Evolutionary conservation across 2,797 vertebrate species (phyloP), one percentile per base, ranked within the genome.

Genomic region (Falco biarmicus): DNA sequence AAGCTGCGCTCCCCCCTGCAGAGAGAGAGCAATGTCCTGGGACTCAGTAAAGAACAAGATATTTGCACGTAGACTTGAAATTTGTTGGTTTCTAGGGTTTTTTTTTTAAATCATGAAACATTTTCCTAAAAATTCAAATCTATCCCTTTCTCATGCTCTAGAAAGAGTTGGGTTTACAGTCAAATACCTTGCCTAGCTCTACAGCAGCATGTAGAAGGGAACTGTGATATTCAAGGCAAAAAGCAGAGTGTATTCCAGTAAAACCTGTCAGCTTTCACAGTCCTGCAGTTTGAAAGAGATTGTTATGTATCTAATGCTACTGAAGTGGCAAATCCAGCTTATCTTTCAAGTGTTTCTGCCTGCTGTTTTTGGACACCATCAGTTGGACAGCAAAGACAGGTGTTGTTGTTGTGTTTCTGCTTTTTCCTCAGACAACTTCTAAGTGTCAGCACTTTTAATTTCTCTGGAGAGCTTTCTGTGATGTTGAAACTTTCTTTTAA

Each of bases 401-500:
- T 89, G 84, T 1, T 89, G 28, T 65, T 87, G 74, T 28, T 43
- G 32, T 22, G 17, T 56, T 86, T 92, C 53, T 91, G 48, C 63
- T 76, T 91, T 96, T 76, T 71, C 20, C 32, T 93, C 32, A 70
- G 54, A 69, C 14, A 60, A 1, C 12, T 61, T 87, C 29, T 51
- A 26, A 64, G 43, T 51, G 32, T 94, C 43, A 53, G 48, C 39
- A 61, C 32, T 89, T 73, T 17, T 25, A 87, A 76, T 95, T 79
- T 95, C 78, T 93, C 81, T 66, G 29, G 77, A 89, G 65, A 90
- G 28, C 15, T 85, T 77, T 63, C 59, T 91, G 39, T 96, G 69
- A 80, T 63, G 68, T 13, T 84, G 86, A 34, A 92, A 57, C n/a
- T 2, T 51, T 48, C 14, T 21, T 4, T 37, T 17, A 45, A 45